Evolutionary conservation across 1,140 invertebrate genomes (phyloP).

Genomic region (Tigriopus japonicus): DNA sequence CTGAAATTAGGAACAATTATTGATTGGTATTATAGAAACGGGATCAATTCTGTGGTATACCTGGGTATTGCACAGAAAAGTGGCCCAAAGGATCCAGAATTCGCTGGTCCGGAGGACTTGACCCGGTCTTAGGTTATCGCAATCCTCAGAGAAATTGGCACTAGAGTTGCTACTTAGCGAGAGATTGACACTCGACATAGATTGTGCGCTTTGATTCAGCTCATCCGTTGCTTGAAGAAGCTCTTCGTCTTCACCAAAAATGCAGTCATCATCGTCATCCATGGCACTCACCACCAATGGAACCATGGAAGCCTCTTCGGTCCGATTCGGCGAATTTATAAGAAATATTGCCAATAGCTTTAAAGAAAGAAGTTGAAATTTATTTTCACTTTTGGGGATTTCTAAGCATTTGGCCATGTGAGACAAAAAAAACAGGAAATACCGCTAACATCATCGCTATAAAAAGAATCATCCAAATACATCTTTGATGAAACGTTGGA

Average conservation of each 20-base stretch:
- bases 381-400: too few species aligned
- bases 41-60: background rate
- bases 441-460: too few species aligned
- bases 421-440: too few species aligned
- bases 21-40: background rate
- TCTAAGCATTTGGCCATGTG: too few species aligned
- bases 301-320: slow-evolving; percentile 5
- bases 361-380: background rate
- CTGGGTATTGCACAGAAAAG: slow-evolving; percentile 16
- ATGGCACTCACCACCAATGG: background rate
- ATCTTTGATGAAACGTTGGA: too few species aligned
- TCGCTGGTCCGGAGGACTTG: slow-evolving; percentile 17
- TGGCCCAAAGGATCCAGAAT: slow-evolving; percentile 16
- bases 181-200: too few species aligned
- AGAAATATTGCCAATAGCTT: background rate
- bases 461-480: too few species aligned
- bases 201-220: too few species aligned
- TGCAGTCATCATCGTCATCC: slow-evolving; percentile 3
- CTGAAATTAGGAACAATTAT: background rate
- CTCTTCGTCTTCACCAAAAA: background rate
- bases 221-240: background rate
- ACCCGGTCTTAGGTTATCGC: slow-evolving; percentile 14
- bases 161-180: background rate
- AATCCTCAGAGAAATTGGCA: background rate
- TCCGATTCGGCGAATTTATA: background rate